Conservation (phyloP, 2,797 vertebrate genomes). For the Eidolon dupreanum region DNA sequence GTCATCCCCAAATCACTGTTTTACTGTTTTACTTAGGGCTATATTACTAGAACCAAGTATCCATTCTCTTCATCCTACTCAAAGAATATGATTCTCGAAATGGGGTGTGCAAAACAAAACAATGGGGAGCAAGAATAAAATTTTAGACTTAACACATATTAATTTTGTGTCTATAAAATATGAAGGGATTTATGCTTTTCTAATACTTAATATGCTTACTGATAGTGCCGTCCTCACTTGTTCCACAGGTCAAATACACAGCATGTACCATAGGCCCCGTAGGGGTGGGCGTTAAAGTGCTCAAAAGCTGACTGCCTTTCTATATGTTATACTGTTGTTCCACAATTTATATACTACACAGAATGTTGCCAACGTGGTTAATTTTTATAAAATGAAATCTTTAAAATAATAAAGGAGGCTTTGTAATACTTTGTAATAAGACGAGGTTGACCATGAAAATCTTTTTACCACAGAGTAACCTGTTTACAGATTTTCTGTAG, state of each 20-base stretch:
- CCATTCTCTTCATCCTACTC: background rate
- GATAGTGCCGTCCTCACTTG: background rate
- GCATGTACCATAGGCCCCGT: background rate
- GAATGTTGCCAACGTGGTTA: background rate
- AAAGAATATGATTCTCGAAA: background rate
- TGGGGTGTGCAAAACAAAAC: background rate
- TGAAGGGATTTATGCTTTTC: background rate
- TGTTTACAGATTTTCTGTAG: background rate
- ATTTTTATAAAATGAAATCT: slow-evolving; percentile 16
- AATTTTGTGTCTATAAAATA: background rate
- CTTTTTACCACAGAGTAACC: background rate
- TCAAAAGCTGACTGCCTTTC: background rate
- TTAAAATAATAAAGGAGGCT: slow-evolving; percentile 10
- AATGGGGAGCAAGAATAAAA: background rate
- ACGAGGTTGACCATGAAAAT: background rate
- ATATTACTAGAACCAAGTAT: background rate
- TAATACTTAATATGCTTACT: background rate
- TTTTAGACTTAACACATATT: background rate
- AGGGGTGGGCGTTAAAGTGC: background rate
- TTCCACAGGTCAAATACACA: background rate
- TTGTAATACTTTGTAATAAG: background rate
- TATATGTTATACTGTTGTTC: background rate
- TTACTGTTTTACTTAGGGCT: background rate
- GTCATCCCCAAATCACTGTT: background rate
- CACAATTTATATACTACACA: background rate